These are phyloP conservation scores for Baronia brevicornis DNA, from an alignment of 2,888 invertebrate genomes.

Conservation along the genomic window DNA sequence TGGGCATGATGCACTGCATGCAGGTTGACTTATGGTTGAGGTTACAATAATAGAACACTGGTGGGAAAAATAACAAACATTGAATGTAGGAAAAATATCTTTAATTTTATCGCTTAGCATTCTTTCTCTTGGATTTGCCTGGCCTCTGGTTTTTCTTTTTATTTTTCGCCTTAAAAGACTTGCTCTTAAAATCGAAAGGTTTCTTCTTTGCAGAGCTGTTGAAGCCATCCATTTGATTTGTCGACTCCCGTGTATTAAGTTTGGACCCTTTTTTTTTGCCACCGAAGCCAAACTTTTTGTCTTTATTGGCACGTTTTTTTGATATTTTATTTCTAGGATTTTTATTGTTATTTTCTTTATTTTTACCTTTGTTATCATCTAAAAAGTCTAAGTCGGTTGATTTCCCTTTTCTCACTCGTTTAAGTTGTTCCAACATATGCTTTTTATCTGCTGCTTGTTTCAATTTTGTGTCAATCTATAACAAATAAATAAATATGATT, in stretches of 20 bases:
- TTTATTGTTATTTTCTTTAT: constrained; percentile 31
- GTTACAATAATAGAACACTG: too few relatives aligned
- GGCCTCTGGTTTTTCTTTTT: constrained; percentile 66
- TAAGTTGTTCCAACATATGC: constrained; percentile 93
- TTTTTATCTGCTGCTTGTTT: constrained; percentile 93
- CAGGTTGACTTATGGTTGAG: too few relatives aligned
- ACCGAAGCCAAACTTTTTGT: constrained; percentile 94
- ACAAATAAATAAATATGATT: constrained; percentile 15
- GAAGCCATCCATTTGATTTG: constrained; percentile 79
- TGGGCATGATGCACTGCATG: too few relatives aligned
- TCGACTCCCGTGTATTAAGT: constrained; percentile 88
- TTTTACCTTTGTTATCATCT: constrained; percentile 74
- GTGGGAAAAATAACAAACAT: constrained; percentile 7
- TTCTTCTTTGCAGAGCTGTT: constrained; percentile 59
- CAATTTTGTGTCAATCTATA: constrained; percentile 85
- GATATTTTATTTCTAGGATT: constrained; percentile 48
- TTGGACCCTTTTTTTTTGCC: constrained; percentile 95
- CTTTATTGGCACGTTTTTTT: constrained; percentile 79
- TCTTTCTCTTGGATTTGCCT: constrained; percentile 72
- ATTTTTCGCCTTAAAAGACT: constrained; percentile 50
- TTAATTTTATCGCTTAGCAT: constrained; percentile 43
- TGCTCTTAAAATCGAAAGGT: constrained; percentile 53
- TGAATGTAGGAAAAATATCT: constrained; percentile 5
- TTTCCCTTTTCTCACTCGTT: constrained; percentile 92
- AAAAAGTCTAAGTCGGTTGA: constrained; percentile 87